Evolutionary conservation across 2,113 vertebrate genomes (phyloP), one percentile per base, ranked within the genome.

Genomic region (Urocynchramus pylzowi): DNA sequence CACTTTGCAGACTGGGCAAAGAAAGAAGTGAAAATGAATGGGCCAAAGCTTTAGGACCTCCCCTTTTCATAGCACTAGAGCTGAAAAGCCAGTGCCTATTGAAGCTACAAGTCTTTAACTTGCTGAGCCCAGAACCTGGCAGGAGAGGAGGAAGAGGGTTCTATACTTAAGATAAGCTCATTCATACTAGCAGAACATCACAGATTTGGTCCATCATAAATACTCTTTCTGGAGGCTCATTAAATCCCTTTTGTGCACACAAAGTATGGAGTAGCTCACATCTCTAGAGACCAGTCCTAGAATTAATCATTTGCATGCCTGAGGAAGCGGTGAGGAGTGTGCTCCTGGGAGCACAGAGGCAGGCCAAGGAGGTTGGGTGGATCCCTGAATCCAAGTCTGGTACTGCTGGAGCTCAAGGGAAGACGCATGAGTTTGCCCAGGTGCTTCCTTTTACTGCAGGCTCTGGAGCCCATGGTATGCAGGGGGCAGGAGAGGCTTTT

Each of bases 351-450:
- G 47, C 17, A 27, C 27, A n/a, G 53, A 31, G 42, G 31, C 63
- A 73, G 50, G 49, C 10, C 47, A 54, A 0, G 0, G 24, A 3
- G 1, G 22, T n/a, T 27, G 16, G 41, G 44, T 4, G 1, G n/a
- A 10, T 53, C 31, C 39, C 79, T 50, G 14, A 71, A 53, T 30
- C 42, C 53, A 75, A 67, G 47, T 18, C 73, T 78, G 69, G 60
- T 3, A 8, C 45, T 53, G 27, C 13, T 27, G 39, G 45, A 52
- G 45, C 37, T 39, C 24, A 41, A 50, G 23, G 13, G 33, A 57
- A 53, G 33, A 53, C 22, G 21, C 5, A 8, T 9, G 23, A 8
- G 7, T 57, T 49, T 87, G 60, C 17, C 16, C 18, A 35, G 24
- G n/a, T 70, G 73, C 30, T 45, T 69, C 23, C 47, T 26, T n/a